phyloP scores from a whole-genome alignment of 2,113 vertebrate genomes.

The Panthera uncia region DNA sequence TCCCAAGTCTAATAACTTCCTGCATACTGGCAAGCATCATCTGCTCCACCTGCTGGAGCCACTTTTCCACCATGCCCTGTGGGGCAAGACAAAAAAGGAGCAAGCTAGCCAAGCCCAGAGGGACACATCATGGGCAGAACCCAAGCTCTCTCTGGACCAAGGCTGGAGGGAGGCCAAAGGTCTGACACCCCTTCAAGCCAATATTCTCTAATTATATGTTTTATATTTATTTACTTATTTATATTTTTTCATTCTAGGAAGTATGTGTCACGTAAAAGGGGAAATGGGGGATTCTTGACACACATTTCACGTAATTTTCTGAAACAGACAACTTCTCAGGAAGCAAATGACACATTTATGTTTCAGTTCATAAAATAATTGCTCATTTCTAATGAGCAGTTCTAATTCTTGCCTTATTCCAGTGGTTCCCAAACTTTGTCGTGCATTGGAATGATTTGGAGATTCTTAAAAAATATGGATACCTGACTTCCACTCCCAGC shows the following conservation, averaged over 20 bases:
- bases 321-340: neutral
- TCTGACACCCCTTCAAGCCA: neutral
- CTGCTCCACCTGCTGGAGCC: slow-evolving; percentile 93
- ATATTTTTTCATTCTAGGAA: neutral
- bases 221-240: neutral
- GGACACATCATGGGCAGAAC: neutral
- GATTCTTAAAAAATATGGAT: neutral
- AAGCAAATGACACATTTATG: neutral
- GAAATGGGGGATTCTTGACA: neutral
- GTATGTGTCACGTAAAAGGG: neutral
- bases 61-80: slow-evolving; percentile 97
- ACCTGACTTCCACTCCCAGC: neutral
- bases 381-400: neutral
- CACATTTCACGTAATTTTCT: neutral
- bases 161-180: neutral
- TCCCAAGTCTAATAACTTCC: slow-evolving; percentile 87
- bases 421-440: neutral
- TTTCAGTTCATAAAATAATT: slow-evolving; percentile 24
- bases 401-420: neutral
- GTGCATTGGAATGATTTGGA: neutral
- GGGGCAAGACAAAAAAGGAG: neutral
- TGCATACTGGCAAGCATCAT: slow-evolving; percentile 90
- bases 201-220: neutral
- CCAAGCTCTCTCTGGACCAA: neutral
- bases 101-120: neutral